Evolutionary conservation across 2,888 invertebrate genomes (phyloP), one percentile per base, ranked within the genome.

Genomic region (Drosophila silvestris): DNA sequence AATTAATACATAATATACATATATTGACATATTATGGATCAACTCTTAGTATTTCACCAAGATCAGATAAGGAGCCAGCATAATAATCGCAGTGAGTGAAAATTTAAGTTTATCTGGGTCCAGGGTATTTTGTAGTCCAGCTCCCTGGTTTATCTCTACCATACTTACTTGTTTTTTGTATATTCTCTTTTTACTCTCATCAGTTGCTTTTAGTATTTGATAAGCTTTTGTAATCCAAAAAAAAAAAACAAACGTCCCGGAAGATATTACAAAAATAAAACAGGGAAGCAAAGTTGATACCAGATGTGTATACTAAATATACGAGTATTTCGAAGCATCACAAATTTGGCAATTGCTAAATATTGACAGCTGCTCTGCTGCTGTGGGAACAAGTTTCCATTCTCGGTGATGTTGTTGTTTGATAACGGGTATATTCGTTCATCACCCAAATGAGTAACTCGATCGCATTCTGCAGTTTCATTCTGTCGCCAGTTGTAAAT

Each of bases 181-280:
- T 26, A 22, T 22, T 9, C 26, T 5, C 47, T 26, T 19, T 28
- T 41, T 6, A 30, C 14, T n/a, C 22, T 14, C 5, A 16, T 35
- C 22, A 62, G 28, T 19, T 52, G 54, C 65, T 14, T 22, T 63
- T 58, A 35, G 28, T 33, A 39, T 67, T 69, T 57, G 58, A 50
- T 60, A 75, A 54, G 47, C 26, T 72, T 47, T 32, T 59, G 60
- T 61, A 68, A 70, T 56, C 32, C 9, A 54, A 67, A 64, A 70
- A 30, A 30, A 6, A 6, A 26, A 39, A 39, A 28, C 6, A 39
- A 57, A 22, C 47, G 26, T 39, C 76, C 84, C 87, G 84, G 84
- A 84, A 84, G 9, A 63, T 44, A 12, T 69, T 57, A 58, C 80
- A 53, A 84, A 84, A 87, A 87, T 89, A 85, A 77, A 80, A 89